Conservation (phyloP, 2,888 invertebrate genomes). For the Patella depressa region DNA sequence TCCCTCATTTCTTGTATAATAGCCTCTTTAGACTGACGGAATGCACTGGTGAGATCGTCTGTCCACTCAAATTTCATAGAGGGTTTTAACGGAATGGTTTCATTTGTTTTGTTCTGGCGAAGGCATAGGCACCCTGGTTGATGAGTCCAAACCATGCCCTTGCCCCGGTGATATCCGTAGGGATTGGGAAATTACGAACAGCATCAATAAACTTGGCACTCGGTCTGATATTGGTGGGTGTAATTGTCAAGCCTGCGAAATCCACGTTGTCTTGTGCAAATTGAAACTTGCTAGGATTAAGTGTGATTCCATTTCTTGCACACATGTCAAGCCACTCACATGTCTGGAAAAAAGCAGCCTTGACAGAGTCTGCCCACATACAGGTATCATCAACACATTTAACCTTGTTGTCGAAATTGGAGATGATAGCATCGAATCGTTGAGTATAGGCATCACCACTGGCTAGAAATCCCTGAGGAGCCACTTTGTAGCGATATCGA, state of each 20-base stretch:
- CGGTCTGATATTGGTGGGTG: conserved; percentile 19
- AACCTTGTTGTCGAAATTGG: conserved; percentile 32
- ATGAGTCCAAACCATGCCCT: conserved; percentile 46
- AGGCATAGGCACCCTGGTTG: conserved; percentile 45
- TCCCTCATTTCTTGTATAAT: conserved; percentile 38
- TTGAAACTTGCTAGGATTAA: neutral
- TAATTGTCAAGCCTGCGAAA: neutral
- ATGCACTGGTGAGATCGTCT: conserved; percentile 29
- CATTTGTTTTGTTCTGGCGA: conserved; percentile 36
- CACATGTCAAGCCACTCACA: too few relatives aligned
- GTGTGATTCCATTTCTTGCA: neutral
- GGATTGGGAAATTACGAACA: conserved; percentile 35
- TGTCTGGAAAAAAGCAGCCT: neutral
- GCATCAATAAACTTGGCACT: conserved; percentile 40
- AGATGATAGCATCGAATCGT: conserved; percentile 37
- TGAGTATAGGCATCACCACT: conserved; percentile 39
- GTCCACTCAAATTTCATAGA: too few relatives aligned
- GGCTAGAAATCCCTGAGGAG: conserved; percentile 37
- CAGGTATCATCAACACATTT: conserved; percentile 37
- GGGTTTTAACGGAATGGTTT: conserved; percentile 36
- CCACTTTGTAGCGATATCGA: too few relatives aligned
- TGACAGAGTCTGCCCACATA: neutral
- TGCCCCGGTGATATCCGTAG: conserved; percentile 40
- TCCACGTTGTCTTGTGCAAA: neutral
- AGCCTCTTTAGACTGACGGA: conserved; percentile 31